Conservation (phyloP, 2,888 invertebrate genomes). For the Escarpia spicata region DNA sequence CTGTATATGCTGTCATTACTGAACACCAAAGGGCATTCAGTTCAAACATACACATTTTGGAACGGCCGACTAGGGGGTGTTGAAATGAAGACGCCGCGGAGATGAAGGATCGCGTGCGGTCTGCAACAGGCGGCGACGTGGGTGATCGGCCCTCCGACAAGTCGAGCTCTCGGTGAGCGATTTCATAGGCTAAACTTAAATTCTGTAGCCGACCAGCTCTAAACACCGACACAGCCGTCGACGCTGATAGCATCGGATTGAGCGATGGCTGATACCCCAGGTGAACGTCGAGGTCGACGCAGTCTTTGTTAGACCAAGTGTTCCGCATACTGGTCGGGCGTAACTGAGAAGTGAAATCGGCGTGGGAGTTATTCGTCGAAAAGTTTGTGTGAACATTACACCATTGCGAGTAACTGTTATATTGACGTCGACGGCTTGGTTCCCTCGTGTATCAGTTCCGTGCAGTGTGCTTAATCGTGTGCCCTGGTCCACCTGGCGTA, state of each 20-base stretch:
- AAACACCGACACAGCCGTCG: not conserved
- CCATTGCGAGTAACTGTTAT: not conserved
- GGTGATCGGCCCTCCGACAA: not conserved
- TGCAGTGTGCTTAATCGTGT: not conserved
- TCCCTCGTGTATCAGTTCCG: not conserved
- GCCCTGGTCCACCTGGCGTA: no score
- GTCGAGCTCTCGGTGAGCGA: not conserved
- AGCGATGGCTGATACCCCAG: not conserved
- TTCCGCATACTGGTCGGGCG: conserved; percentile 13
- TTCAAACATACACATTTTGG: not conserved
- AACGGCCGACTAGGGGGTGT: not conserved
- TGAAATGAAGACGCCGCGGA: not conserved
- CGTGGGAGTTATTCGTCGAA: not conserved
- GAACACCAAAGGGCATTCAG: no score
- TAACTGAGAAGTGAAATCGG: not conserved
- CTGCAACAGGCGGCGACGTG: not conserved
- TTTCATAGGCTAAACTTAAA: no score
- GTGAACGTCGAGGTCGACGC: not conserved
- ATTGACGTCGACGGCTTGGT: not conserved
- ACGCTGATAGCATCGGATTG: not conserved
- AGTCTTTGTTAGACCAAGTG: not conserved
- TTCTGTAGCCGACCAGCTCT: no score
- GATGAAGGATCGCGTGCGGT: not conserved
- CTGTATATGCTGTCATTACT: no score
- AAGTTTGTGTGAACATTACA: not conserved